Base-by-base conservation (phyloP, 2,888 invertebrate species). In the Eupithecia centaureata region DNA sequence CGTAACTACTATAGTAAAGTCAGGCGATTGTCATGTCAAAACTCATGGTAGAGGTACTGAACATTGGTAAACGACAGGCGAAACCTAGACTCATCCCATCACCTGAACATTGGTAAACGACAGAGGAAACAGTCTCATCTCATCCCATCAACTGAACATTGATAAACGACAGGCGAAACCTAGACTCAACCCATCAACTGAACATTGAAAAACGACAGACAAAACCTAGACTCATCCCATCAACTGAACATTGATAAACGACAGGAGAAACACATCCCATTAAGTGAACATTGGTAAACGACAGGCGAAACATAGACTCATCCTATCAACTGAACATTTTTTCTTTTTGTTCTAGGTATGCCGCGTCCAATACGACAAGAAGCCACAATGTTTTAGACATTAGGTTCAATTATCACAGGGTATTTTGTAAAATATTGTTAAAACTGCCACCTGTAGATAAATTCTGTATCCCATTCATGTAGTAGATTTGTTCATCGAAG, bases 111-210 rank as follows among this genome's bases (percentile, higher is more conserved):
- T 18, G 32, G 32, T 32, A 32, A 54, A 8, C 13, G 13, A 28
- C 15, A 27, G n/a, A n/a, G n/a, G n/a, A n/a, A n/a, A n/a, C n/a
- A n/a, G n/a, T n/a, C n/a, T n/a, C n/a, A n/a, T n/a, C 85, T 18
- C 77, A 87, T 22, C 78, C 85, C 5, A 83, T 85, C 73, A 84
- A 89, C 74, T 89, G 76, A 83, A 10, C 27, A 28, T 22, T 18
- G 32, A 22, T 32, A 32, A 54, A 8, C 13, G 13, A 28, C 15
- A 27, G n/a, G n/a, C n/a, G n/a, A n/a, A n/a, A n/a, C n/a, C n/a
- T n/a, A 86, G 27, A 71, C 85, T 18, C 77, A 87, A 18, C 78
- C 85, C 5, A 83, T 85, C 73, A 84, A 89, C 74, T 89, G 76
- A 83, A 10, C 27, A 28, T 22, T 18, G 32, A 22, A 22, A 32